Conservation (phyloP, 2,113 vertebrate species). For the Anguilla japonica region DNA sequence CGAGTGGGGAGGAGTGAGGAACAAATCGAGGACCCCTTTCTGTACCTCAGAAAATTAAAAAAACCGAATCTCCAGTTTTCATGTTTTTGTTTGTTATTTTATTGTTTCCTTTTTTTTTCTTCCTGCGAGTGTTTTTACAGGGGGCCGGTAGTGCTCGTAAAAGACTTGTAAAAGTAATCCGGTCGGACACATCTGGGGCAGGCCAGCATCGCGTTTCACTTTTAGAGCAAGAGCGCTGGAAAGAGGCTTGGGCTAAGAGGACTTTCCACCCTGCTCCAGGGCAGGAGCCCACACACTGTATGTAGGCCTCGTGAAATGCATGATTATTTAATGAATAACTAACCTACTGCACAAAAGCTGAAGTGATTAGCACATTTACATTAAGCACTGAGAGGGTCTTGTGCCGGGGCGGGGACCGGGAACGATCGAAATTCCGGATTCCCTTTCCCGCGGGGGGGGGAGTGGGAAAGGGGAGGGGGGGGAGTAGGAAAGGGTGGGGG, state of each 20-base stretch:
- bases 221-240: neutral
- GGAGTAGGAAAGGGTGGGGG: neutral
- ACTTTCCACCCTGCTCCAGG: neutral
- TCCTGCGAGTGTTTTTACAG: neutral
- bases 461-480: no score
- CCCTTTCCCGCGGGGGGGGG: no score
- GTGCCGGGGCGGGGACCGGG: neutral
- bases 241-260: neutral
- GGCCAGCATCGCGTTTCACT: neutral
- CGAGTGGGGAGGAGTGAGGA: no score
- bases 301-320: neutral
- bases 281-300: neutral
- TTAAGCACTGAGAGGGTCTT: neutral
- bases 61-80: no score
- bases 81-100: no score
- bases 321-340: neutral
- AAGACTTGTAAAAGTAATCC: conserved; percentile 19
- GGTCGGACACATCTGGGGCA: conserved; percentile 30
- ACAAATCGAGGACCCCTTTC: no score
- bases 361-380: neutral
- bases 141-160: neutral
- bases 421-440: neutral
- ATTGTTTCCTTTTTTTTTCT: neutral
- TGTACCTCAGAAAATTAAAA: no score
- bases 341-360: neutral